Evolutionary conservation across 37 sponge, comb jelly and placozoan genomes (phyloP).

Genomic region (Geodia barretti): DNA sequence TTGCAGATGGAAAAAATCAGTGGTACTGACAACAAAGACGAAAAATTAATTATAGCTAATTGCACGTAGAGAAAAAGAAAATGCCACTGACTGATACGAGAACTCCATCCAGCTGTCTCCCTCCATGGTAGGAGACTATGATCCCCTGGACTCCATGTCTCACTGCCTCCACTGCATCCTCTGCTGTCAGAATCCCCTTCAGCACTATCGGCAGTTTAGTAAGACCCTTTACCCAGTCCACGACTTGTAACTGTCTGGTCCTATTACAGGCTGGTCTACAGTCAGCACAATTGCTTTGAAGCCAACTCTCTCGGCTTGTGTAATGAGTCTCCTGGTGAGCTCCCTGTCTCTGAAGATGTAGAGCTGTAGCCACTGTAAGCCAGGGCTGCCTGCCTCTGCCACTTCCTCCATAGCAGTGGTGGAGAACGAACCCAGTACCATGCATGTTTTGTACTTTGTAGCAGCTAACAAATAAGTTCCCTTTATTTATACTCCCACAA

Average conservation of each 20-base stretch:
- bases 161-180: slow-evolving; percentile 84
- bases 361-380: slow-evolving; percentile 88
- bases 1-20: neutral
- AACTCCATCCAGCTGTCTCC: slow-evolving; percentile 89
- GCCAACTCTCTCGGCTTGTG: slow-evolving; percentile 73
- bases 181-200: slow-evolving; percentile 87
- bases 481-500: too few relatives aligned
- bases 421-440: slow-evolving; percentile 80
- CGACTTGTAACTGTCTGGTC: slow-evolving; percentile 55
- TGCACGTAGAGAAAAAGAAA: too few relatives aligned
- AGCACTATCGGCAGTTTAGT: slow-evolving; percentile 78
- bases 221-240: slow-evolving; percentile 72
- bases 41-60: too few relatives aligned
- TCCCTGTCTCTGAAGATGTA: slow-evolving; percentile 68
- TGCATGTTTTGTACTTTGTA: slow-evolving; percentile 54
- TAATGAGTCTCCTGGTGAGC: slow-evolving; percentile 45
- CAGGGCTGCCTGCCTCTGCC: slow-evolving; percentile 31
- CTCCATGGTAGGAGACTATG: slow-evolving; percentile 95
- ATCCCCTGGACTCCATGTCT: slow-evolving; percentile 77
- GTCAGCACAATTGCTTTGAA: slow-evolving; percentile 86
- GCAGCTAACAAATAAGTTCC: too few relatives aligned
- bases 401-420: slow-evolving; percentile 82
- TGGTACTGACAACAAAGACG: too few relatives aligned
- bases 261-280: slow-evolving; percentile 70
- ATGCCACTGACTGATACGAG: slow-evolving; percentile 75